phyloP scores from a whole-genome alignment of 2,797 vertebrate genomes.

The Phalloptychus januarius region DNA sequence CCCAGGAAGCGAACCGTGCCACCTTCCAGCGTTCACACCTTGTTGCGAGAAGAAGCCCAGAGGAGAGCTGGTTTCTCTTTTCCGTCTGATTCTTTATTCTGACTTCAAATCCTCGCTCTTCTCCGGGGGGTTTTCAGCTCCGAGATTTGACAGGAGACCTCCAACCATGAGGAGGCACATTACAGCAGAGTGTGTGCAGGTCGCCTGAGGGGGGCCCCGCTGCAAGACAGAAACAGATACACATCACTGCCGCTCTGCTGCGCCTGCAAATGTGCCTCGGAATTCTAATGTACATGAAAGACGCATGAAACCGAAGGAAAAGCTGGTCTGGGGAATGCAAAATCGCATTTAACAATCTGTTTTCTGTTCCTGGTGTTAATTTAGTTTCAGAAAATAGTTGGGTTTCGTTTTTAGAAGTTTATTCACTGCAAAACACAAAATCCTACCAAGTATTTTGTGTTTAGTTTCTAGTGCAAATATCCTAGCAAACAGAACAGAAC shows the following conservation, averaged over 20 bases:
- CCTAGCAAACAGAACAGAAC: no score
- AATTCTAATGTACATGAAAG: constrained; percentile 7
- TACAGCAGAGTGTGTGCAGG: constrained; percentile 20
- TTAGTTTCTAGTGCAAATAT: not conserved
- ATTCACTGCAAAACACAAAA: no score
- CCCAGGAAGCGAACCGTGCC: not conserved
- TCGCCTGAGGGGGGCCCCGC: constrained; percentile 7
- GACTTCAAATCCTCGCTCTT: constrained; percentile 15
- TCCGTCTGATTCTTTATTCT: constrained; percentile 1
- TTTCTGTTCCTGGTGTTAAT: not conserved
- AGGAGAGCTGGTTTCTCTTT: not conserved
- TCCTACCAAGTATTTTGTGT: not conserved
- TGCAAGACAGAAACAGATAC: constrained; percentile 18
- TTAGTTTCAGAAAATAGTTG: not conserved
- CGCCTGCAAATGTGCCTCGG: not conserved
- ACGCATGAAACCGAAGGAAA: constrained; percentile 2
- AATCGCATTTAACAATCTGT: not conserved
- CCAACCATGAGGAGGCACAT: constrained; percentile 29
- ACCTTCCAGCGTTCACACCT: not conserved
- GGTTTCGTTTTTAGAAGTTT: not conserved
- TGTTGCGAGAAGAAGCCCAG: constrained; percentile 4
- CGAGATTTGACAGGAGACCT: constrained; percentile 27
- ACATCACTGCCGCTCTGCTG: constrained; percentile 22
- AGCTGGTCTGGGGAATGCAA: not conserved
- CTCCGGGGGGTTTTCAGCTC: constrained; percentile 8